phyloP scores from a whole-genome alignment of 1,140 invertebrate species.

The Zaprionus camerounensis region DNA sequence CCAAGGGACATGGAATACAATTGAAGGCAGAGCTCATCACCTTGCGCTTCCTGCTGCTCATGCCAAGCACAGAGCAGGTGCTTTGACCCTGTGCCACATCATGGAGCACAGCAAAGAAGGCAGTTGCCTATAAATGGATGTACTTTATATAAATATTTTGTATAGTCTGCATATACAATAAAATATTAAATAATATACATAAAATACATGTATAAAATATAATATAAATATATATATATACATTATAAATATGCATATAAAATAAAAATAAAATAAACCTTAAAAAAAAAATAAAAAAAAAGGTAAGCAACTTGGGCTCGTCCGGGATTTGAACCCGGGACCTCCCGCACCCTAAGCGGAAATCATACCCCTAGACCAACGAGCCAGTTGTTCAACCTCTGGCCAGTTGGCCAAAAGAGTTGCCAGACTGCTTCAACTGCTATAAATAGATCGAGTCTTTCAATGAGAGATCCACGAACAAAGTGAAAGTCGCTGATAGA shows the following conservation, averaged over 20 bases:
- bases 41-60: background rate
- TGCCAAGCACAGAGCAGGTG: constrained; percentile 4
- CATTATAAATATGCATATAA: background rate
- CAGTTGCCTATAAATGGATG: background rate
- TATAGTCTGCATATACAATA: too few species aligned
- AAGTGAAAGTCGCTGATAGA: constrained; percentile 34
- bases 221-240: too few species aligned
- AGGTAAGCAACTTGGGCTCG: constrained; percentile 84
- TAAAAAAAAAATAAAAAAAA: constrained; percentile 59
- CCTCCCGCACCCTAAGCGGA: constrained; percentile 88
- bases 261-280: background rate
- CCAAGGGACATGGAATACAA: constrained; percentile 17
- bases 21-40: constrained; percentile 7
- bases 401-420: constrained; percentile 6
- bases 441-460: constrained; percentile 27
- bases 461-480: constrained; percentile 1
- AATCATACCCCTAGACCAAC: constrained; percentile 88
- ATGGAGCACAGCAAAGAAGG: background rate
- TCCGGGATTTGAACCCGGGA: constrained; percentile 88
- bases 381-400: constrained; percentile 67
- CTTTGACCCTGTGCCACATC: constrained; percentile 27
- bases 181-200: too few species aligned
- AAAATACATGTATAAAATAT: too few species aligned
- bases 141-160: too few species aligned
- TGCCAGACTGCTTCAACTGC: background rate